These are phyloP conservation scores for Coremacera marginata DNA, from an alignment of 2,888 invertebrate genomes.

Conservation along the genomic window DNA sequence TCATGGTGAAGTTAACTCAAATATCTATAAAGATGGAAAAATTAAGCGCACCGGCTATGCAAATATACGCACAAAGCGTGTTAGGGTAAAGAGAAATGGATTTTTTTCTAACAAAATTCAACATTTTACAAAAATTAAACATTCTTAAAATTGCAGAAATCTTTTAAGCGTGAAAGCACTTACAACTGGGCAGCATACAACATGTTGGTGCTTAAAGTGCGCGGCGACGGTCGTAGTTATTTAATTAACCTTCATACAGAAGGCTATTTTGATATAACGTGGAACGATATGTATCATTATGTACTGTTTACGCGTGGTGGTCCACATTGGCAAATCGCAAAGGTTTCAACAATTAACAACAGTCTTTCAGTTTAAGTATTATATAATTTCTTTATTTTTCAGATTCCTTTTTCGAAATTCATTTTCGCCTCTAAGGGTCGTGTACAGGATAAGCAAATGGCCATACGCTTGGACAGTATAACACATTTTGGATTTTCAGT, in stretches of 20 bases:
- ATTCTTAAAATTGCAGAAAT: constrained; percentile 73
- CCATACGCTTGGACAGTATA: constrained; percentile 74
- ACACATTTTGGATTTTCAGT: constrained; percentile 86
- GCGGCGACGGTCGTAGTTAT: constrained; percentile 96
- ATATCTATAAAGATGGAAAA: constrained; percentile 84
- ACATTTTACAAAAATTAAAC: not conserved
- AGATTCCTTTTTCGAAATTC: constrained; percentile 95
- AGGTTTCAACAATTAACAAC: constrained; percentile 71
- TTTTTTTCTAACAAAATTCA: not conserved
- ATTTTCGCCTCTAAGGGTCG: constrained; percentile 85
- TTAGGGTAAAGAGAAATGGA: constrained; percentile 72
- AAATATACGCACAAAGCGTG: constrained; percentile 78
- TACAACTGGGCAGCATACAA: constrained; percentile 86
- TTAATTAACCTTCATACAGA: constrained; percentile 82
- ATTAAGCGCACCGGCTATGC: constrained; percentile 86
- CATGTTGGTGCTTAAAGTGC: constrained; percentile 79
- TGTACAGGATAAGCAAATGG: constrained; percentile 84
- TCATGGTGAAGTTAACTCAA: constrained; percentile 77
- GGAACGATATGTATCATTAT: constrained; percentile 90
- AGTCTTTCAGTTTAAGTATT: not conserved
- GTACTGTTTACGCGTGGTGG: constrained; percentile 94
- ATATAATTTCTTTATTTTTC: constrained; percentile 17
- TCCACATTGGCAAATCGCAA: constrained; percentile 96
- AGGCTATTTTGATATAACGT: constrained; percentile 85
- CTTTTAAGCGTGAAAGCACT: constrained; percentile 80